phyloP scores from a whole-genome alignment of 2,797 vertebrate species.

The Liasis olivaceus region DNA sequence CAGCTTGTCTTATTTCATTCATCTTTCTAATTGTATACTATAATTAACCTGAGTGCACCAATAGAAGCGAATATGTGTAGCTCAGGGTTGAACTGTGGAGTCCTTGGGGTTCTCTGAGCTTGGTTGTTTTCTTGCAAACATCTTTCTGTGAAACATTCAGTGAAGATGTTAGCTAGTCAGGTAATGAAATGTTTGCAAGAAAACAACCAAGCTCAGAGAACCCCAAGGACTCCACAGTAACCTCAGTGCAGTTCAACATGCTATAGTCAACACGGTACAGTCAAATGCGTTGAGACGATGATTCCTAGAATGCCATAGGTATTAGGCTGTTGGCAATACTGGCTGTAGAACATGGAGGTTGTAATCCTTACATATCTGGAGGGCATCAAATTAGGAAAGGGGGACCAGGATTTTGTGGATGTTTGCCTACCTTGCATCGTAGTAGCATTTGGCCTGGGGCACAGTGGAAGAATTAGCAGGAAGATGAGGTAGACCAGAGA shows the following conservation, averaged over 20 bases:
- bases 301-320: background rate
- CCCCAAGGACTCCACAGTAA: background rate
- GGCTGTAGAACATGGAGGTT: background rate
- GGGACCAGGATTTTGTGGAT: background rate
- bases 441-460: conserved; percentile 67
- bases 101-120: too few relatives aligned
- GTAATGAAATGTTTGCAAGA: too few relatives aligned
- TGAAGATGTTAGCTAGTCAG: too few relatives aligned
- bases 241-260: background rate
- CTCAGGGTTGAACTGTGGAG: too few relatives aligned
- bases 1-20: background rate
- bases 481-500: conserved; percentile 75
- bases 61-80: too few relatives aligned
- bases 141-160: too few relatives aligned
- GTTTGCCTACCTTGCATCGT: conserved; percentile 69
- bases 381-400: background rate
- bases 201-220: too few relatives aligned
- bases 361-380: background rate
- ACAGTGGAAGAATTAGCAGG: conserved; percentile 69
- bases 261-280: background rate
- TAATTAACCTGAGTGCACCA: background rate
- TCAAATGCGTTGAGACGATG: background rate
- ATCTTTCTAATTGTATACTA: background rate
- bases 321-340: background rate
- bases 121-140: too few relatives aligned